A percentile compares a stretch with the other conserved stretches of the same genome.
These are phyloP conservation scores for Hesperophylax magnus DNA, from an alignment of 1,140 invertebrate genomes.

Conservation along the genomic window DNA sequence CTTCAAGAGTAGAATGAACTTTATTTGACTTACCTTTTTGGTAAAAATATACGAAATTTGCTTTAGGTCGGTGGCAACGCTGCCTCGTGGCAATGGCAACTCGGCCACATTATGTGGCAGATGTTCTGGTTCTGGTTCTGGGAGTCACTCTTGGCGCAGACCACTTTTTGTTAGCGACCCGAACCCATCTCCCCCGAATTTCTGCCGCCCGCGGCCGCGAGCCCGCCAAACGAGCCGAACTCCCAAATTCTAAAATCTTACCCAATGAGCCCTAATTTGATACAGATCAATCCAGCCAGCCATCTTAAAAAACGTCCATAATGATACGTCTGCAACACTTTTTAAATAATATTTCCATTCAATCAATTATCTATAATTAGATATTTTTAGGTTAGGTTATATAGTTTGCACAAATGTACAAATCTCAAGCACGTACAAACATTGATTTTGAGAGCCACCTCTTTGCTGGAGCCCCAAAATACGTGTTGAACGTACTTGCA, in stretches of 20 bases:
- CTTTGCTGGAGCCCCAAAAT: too few relatives aligned
- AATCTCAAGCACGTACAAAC: too few relatives aligned
- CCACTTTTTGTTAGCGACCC: slow-evolving; percentile 36
- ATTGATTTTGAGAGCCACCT: too few relatives aligned
- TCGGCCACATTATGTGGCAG: slow-evolving; percentile 1
- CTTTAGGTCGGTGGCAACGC: neutral
- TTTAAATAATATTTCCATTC: too few relatives aligned
- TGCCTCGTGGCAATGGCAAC: neutral
- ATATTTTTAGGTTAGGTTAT: too few relatives aligned
- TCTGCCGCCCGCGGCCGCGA: neutral
- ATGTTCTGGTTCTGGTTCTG: slow-evolving; percentile 13
- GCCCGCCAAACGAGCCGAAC: neutral
- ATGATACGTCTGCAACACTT: too few relatives aligned
- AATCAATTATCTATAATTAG: too few relatives aligned
- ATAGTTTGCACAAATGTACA: too few relatives aligned
- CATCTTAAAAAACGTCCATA: too few relatives aligned
- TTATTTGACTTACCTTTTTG: neutral
- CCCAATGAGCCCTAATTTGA: neutral
- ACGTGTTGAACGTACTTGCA: too few relatives aligned
- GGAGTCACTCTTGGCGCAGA: slow-evolving; percentile 1
- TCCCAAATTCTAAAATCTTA: neutral
- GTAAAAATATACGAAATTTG: neutral
- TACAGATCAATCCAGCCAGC: too few relatives aligned
- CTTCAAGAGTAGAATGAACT: too few relatives aligned
- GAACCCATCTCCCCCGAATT: neutral